Conservation (phyloP, 2,113 vertebrate species). For the Platysteira castanea region DNA sequence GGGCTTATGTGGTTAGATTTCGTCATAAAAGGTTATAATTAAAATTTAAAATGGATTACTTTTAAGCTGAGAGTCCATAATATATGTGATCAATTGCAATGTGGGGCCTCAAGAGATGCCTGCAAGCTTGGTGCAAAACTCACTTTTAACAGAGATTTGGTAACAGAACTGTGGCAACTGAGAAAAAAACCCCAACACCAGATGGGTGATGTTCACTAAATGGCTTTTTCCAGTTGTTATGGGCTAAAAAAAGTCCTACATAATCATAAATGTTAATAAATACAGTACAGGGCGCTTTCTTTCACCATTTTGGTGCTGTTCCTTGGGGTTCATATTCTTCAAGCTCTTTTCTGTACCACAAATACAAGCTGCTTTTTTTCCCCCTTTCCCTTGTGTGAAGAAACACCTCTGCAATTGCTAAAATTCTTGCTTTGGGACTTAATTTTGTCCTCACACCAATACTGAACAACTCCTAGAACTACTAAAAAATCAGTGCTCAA, state of each 20-base stretch:
- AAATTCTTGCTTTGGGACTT: not conserved
- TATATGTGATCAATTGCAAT: accelerated
- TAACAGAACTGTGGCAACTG: not conserved
- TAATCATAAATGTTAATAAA: not conserved
- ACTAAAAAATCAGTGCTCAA: not conserved
- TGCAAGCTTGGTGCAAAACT: not conserved
- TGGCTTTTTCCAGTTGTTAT: not conserved
- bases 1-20: not conserved
- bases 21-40: not conserved
- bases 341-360: not conserved
- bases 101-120: not conserved
- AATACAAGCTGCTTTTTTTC: accelerated
- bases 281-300: accelerated
- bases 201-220: not conserved
- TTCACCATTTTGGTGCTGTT: not conserved
- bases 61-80: not conserved
- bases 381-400: not conserved
- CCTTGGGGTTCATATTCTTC: not conserved
- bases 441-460: not conserved
- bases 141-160: not conserved
- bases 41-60: not conserved
- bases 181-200: not conserved
- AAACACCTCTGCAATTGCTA: not conserved
- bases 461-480: not conserved
- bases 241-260: not conserved